Evolutionary conservation across 2,113 vertebrate species (phyloP), one percentile per base, ranked within the genome.

Genomic region (Monopterus albus): DNA sequence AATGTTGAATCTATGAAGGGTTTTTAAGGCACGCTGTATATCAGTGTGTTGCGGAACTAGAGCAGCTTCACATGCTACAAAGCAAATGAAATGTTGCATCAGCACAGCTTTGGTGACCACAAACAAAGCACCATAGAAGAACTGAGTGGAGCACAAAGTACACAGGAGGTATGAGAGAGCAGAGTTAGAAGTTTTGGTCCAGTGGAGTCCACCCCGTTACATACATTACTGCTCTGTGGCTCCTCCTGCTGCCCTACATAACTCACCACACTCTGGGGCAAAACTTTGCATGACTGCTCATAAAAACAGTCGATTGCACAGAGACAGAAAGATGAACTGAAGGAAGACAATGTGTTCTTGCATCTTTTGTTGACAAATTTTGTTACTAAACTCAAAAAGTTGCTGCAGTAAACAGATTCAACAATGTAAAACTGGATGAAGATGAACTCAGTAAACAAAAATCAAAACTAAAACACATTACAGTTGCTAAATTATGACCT

Each of bases 191-290:
- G 75, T 75, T 73, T 61, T 12, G 29, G 18, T 63, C 51, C 55
- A 51, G 31, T 7, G 23, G 39, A 45, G 52, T 59, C 42, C 29
- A 50, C 12, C 1, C 12, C 43, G 36, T 74, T 18, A 15, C 65
- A 76, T 21, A 23, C 78, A 75, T 71, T 18, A 23, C 72, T 87
- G 85, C 81, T 90, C 61, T 82, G 68, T 69, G 76, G 89, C 90
- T 88, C 92, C 92, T 91, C 88, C 93, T 94, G 89, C 90, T 92
- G 93, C 85, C 72, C 65, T 31, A 64, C 55, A 50, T 25, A 36
- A 79, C 79, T 83, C 70, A 89, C 73, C 84, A 83, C 90, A 90
- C 47, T 78, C 68, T 70, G 81, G 86, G 83, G 85, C 66, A 62
- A 76, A 76, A 62, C 70, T 20, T 9, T n/a, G 11, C 14, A 4